These are phyloP conservation scores for Lithodes maja DNA, from an alignment of 2,888 invertebrate species.

Conservation along the genomic window DNA sequence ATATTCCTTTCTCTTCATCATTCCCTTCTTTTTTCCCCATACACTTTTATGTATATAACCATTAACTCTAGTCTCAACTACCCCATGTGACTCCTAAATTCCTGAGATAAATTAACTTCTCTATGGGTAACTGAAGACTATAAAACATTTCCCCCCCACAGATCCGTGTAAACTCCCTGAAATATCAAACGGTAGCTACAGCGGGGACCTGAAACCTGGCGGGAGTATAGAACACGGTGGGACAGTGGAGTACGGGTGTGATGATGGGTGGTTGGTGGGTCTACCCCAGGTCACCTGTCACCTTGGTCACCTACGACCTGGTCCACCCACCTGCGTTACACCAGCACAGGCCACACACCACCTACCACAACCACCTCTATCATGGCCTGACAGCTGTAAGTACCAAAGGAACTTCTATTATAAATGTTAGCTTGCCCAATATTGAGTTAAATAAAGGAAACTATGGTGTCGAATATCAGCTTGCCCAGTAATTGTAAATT, in stretches of 20 bases:
- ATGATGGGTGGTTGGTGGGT: constrained; percentile 67
- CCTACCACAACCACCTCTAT: neutral
- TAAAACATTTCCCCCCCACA: constrained; percentile 72
- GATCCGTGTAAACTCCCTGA: constrained; percentile 83
- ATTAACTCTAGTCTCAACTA: neutral
- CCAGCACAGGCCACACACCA: constrained; percentile 55
- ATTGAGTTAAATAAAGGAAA: too few species aligned
- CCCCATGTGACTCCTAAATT: neutral
- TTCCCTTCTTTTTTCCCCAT: neutral
- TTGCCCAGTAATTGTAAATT: too few species aligned
- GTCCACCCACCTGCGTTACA: constrained; percentile 57
- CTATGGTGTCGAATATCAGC: too few species aligned
- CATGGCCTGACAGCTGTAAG: constrained; percentile 22
- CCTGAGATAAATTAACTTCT: neutral
- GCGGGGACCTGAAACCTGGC: constrained; percentile 84
- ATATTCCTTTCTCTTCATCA: too few species aligned
- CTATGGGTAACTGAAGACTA: neutral
- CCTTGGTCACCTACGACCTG: constrained; percentile 51
- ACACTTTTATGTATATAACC: neutral
- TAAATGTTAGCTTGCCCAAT: too few species aligned
- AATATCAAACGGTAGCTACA: constrained; percentile 82
- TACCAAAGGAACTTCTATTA: neutral
- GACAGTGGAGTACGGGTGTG: constrained; percentile 80
- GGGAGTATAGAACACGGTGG: constrained; percentile 88
- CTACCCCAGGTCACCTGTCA: constrained; percentile 51